Conservation (phyloP, 2,797 vertebrate species). For the Cichlasoma orientale region DNA sequence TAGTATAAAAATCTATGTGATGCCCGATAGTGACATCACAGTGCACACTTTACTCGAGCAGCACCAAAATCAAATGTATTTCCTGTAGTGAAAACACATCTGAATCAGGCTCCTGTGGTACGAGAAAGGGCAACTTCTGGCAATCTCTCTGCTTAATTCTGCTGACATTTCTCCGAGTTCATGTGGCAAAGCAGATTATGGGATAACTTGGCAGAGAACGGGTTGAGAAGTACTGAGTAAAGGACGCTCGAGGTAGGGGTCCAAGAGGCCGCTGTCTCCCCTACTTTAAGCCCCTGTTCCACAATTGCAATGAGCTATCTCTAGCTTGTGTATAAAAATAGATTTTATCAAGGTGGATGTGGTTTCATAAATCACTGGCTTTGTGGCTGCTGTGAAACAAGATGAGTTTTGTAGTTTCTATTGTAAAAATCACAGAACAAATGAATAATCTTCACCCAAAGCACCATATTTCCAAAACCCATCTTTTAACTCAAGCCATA, state of each 20-base stretch:
- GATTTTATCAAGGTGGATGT: not conserved
- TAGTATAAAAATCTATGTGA: not conserved
- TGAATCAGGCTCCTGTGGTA: not conserved
- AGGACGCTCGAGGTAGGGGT: not conserved
- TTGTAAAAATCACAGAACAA: not conserved
- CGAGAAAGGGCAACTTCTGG: not conserved
- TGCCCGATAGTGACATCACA: too few species aligned
- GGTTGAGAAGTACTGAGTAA: not conserved
- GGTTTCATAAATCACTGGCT: too few species aligned
- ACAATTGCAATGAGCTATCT: not conserved
- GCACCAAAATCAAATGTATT: not conserved
- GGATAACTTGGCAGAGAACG: not conserved
- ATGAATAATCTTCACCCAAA: not conserved
- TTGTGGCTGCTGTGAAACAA: not conserved
- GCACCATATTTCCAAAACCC: not conserved
- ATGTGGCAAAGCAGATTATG: not conserved
- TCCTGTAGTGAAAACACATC: not conserved
- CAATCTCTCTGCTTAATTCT: not conserved
- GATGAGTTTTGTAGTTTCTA: not conserved
- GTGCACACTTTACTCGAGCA: not conserved
- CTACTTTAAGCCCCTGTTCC: not conserved
- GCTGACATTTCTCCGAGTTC: constrained; percentile 3
- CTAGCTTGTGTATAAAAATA: not conserved
- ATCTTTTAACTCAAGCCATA: not conserved
- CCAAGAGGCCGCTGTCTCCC: not conserved